Percentiles rank a stretch among this genome's conserved stretches.
These are phyloP conservation scores for Zaprionus taronus DNA, from an alignment of 1,140 invertebrate genomes.

Conservation along the genomic window DNA sequence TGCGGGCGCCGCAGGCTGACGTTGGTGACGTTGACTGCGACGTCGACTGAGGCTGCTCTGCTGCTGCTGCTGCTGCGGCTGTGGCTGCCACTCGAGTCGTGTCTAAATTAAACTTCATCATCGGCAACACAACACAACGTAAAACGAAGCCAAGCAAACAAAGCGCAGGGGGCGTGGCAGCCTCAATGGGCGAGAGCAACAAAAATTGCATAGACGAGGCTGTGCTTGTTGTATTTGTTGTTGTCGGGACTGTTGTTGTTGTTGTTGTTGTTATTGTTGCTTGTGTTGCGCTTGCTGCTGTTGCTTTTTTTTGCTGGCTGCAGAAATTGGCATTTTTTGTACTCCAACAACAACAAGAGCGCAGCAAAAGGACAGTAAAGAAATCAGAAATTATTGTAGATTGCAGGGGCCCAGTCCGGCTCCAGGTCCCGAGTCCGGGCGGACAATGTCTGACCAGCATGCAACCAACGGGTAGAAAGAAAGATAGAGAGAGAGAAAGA, in stretches of 20 bases:
- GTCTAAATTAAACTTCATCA: conserved; percentile 82
- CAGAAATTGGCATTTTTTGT: conserved; percentile 75
- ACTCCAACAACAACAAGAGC: conserved; percentile 35
- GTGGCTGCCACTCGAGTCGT: conserved; percentile 66
- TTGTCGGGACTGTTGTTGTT: conserved; percentile 4
- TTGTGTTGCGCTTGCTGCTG: conserved; percentile 9
- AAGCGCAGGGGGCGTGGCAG: conserved; percentile 48
- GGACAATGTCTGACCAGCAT: conserved; percentile 69
- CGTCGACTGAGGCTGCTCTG: not conserved
- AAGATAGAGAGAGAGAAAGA: not conserved
- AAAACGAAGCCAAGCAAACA: conserved; percentile 51
- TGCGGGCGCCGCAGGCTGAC: conserved; percentile 36
- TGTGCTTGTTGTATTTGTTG: not conserved
- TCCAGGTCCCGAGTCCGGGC: not conserved
- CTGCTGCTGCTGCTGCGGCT: conserved; percentile 10
- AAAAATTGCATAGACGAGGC: conserved; percentile 73
- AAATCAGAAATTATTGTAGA: conserved; percentile 83
- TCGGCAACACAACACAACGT: conserved; percentile 48
- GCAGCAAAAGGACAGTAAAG: conserved; percentile 58
- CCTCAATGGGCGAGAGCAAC: conserved; percentile 47
- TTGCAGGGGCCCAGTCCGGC: conserved; percentile 48
- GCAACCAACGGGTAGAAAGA: conserved; percentile 42
- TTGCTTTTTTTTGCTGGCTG: conserved; percentile 53
- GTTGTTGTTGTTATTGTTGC: conserved; percentile 22
- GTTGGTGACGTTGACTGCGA: too few species aligned